phyloP scores from a whole-genome alignment of 2,797 vertebrate genomes.

The Eurystomus glaucurus region DNA sequence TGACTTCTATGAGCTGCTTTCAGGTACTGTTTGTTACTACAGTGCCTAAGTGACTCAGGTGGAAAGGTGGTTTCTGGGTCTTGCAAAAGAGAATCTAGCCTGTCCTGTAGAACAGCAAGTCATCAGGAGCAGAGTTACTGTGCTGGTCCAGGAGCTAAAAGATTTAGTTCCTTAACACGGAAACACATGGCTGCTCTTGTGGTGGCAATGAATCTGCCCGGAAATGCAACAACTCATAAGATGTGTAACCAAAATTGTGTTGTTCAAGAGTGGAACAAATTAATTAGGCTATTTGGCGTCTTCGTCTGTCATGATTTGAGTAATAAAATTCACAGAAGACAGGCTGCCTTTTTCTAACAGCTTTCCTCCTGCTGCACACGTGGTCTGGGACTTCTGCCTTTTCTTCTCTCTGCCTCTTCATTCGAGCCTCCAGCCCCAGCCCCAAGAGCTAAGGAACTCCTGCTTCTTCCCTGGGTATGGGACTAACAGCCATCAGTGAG shows the following conservation, averaged over 20 bases:
- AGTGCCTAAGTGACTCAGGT: background rate
- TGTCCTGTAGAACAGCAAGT: background rate
- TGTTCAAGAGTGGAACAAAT: conserved; percentile 60
- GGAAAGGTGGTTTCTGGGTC: background rate
- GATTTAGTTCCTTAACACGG: background rate
- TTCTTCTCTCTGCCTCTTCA: background rate
- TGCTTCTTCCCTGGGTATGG: background rate
- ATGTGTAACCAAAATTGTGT: background rate
- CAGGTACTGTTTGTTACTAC: background rate
- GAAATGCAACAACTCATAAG: conserved; percentile 19
- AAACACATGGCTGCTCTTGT: conserved; percentile 32
- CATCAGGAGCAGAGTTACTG: background rate
- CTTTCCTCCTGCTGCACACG: background rate
- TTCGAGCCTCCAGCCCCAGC: background rate
- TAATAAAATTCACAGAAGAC: conserved; percentile 25
- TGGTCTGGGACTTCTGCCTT: background rate
- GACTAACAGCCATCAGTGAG: accelerated
- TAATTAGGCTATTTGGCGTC: conserved; percentile 51
- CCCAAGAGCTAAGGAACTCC: background rate
- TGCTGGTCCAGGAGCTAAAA: background rate
- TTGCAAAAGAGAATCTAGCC: background rate
- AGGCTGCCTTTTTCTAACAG: background rate
- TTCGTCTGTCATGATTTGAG: background rate
- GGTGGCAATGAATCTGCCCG: background rate
- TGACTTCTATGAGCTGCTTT: background rate